phyloP scores from a whole-genome alignment of 92 coral and sea anemone genomes.

The Zoanthus solanderi region DNA sequence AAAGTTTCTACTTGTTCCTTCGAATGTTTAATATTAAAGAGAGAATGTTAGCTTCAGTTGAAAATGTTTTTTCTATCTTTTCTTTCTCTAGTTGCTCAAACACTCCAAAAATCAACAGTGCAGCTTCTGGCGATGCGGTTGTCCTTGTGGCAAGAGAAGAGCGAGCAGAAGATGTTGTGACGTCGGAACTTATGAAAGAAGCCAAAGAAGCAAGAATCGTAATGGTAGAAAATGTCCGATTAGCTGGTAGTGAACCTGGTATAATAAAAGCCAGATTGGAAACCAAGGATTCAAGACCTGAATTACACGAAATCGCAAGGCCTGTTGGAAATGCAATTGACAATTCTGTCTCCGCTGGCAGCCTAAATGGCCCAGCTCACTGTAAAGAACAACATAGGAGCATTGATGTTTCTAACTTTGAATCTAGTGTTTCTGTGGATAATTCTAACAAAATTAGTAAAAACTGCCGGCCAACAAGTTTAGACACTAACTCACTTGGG shows the following conservation, averaged over 20 bases:
- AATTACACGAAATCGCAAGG: background rate
- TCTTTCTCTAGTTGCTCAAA: background rate
- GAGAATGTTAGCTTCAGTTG: too few species aligned
- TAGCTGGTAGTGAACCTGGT: slow-evolving; percentile 39
- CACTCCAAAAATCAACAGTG: background rate
- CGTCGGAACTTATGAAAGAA: slow-evolving; percentile 69
- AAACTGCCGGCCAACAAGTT: slow-evolving; percentile 3
- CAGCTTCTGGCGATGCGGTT: slow-evolving; percentile 55
- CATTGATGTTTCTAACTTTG: slow-evolving; percentile 9
- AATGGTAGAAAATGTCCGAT: slow-evolving; percentile 81
- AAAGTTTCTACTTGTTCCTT: too few species aligned
- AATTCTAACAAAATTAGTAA: slow-evolving; percentile 4
- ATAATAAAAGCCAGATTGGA: slow-evolving; percentile 12
- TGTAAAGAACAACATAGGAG: slow-evolving; percentile 29
- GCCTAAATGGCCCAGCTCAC: slow-evolving; percentile 25
- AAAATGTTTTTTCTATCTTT: background rate
- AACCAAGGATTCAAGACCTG: slow-evolving; percentile 2
- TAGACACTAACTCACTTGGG: slow-evolving; percentile 9
- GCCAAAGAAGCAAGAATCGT: slow-evolving; percentile 81
- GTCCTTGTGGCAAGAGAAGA: slow-evolving; percentile 90
- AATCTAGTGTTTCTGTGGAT: background rate
- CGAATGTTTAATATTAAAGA: too few species aligned
- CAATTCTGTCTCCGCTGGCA: slow-evolving; percentile 1
- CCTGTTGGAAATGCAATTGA: slow-evolving; percentile 29
- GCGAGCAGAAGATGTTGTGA: slow-evolving; percentile 83